Conservation (phyloP, 2,888 invertebrate species). For the Chirona hameri region DNA sequence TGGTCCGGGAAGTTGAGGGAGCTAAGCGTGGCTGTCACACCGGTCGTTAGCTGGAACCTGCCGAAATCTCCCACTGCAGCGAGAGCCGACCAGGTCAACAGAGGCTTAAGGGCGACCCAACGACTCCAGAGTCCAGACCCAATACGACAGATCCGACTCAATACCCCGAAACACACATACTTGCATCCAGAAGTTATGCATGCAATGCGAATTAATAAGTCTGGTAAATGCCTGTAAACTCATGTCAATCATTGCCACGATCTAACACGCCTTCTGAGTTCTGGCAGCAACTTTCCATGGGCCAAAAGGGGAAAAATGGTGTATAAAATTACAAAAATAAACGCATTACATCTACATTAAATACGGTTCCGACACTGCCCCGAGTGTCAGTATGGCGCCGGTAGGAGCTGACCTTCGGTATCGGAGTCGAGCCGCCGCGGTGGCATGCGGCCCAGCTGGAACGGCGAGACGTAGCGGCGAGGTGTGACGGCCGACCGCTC, state of each 20-base stretch:
- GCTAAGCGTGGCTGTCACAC: not conserved
- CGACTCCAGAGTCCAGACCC: too few species aligned
- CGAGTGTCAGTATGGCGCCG: not conserved
- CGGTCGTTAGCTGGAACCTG: not conserved
- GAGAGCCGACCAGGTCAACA: not conserved
- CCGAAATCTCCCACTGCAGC: not conserved
- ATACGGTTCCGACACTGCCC: not conserved
- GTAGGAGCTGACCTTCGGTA: not conserved
- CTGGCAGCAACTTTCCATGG: too few species aligned
- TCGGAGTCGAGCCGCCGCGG: not conserved
- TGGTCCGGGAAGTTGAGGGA: not conserved
- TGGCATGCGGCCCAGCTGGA: not conserved
- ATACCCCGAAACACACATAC: too few species aligned
- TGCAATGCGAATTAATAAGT: too few species aligned
- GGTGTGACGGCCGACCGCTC: not conserved
- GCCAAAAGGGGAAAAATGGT: too few species aligned
- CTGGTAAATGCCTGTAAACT: too few species aligned
- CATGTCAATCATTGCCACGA: too few species aligned
- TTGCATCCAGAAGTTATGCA: too few species aligned
- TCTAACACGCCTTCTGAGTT: too few species aligned
- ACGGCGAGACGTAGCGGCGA: not conserved
- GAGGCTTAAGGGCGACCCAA: too few species aligned
- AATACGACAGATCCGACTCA: too few species aligned
- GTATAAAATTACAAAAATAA: not conserved
- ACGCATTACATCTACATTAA: not conserved